These are phyloP conservation scores for Botia almorhae DNA, from an alignment of 2,797 vertebrate genomes.

Conservation along the genomic window DNA sequence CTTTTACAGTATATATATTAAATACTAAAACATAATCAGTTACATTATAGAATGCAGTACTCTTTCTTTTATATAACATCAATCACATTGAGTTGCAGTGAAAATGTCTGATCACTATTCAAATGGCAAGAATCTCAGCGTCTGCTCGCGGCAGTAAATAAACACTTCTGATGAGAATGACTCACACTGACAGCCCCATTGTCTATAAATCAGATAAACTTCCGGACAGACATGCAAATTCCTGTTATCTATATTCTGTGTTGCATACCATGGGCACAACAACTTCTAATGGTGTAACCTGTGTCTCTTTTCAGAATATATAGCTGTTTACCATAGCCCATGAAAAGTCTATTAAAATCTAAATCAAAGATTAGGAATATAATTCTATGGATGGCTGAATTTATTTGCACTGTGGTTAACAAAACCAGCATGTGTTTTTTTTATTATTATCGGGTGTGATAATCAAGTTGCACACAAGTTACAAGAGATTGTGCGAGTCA, in stretches of 20 bases:
- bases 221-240: conserved; percentile 71
- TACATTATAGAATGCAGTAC: not conserved
- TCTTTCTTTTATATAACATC: not conserved
- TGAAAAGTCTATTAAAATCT: conserved; percentile 34
- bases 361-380: conserved; percentile 31
- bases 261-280: conserved; percentile 38
- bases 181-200: conserved; percentile 53
- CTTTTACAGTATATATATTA: not conserved
- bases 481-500: not conserved
- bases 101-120: conserved; percentile 45
- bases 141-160: conserved; percentile 49
- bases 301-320: conserved; percentile 42
- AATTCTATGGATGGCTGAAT: conserved; percentile 11
- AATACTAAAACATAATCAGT: not conserved
- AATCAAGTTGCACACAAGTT: not conserved
- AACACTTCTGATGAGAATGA: conserved; percentile 25
- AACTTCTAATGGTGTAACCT: conserved; percentile 41
- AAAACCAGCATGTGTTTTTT: conserved; percentile 30
- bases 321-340: conserved; percentile 37
- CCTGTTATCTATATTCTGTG: conserved; percentile 70
- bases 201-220: conserved; percentile 72
- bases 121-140: conserved; percentile 2
- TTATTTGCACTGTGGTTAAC: conserved; percentile 20
- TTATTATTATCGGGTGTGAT: not conserved
- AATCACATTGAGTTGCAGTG: not conserved